These are phyloP conservation scores for Noctua pronuba DNA, from an alignment of 2,888 invertebrate species.

Conservation along the genomic window DNA sequence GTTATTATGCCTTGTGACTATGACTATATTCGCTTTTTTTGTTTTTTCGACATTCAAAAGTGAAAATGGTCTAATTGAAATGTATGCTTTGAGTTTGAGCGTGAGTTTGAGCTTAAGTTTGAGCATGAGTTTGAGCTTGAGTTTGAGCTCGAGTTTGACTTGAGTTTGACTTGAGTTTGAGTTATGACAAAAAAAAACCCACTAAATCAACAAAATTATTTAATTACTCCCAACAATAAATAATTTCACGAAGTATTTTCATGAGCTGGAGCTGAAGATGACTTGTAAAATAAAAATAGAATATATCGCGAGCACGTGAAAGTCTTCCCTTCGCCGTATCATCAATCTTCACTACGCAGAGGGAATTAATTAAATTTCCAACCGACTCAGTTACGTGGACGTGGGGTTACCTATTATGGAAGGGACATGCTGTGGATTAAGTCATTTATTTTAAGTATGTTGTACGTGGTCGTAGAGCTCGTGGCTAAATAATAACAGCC, in stretches of 20 bases:
- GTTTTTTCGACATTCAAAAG: too few relatives aligned
- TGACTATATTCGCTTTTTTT: too few relatives aligned
- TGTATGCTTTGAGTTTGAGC: too few relatives aligned
- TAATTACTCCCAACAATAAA: slow-evolving; percentile 37
- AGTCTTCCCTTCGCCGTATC: slow-evolving; percentile 63
- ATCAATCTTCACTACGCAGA: slow-evolving; percentile 75
- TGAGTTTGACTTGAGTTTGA: too few relatives aligned
- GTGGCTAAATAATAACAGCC: too few relatives aligned
- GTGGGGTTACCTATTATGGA: slow-evolving; percentile 53
- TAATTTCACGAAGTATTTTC: slow-evolving; percentile 38
- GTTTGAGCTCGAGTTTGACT: too few relatives aligned
- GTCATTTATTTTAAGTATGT: slow-evolving; percentile 10
- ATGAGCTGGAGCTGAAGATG: slow-evolving; percentile 6
- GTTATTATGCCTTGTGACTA: too few relatives aligned
- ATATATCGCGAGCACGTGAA: slow-evolving; percentile 71
- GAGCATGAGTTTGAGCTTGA: too few relatives aligned
- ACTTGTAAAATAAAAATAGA: slow-evolving; percentile 65
- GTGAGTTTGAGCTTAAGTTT: too few relatives aligned
- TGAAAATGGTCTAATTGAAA: too few relatives aligned
- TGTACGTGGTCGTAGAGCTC: neutral
- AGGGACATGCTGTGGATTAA: slow-evolving; percentile 33
- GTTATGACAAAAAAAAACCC: too few relatives aligned
- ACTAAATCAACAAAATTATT: slow-evolving; percentile 25
- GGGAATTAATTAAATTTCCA: slow-evolving; percentile 81
- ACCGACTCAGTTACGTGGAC: slow-evolving; percentile 68